A percentile compares a stretch with the other conserved stretches of the same genome.
phyloP scores from a whole-genome alignment of 2,888 invertebrate species.

The Lasioglossum marginatum region DNA sequence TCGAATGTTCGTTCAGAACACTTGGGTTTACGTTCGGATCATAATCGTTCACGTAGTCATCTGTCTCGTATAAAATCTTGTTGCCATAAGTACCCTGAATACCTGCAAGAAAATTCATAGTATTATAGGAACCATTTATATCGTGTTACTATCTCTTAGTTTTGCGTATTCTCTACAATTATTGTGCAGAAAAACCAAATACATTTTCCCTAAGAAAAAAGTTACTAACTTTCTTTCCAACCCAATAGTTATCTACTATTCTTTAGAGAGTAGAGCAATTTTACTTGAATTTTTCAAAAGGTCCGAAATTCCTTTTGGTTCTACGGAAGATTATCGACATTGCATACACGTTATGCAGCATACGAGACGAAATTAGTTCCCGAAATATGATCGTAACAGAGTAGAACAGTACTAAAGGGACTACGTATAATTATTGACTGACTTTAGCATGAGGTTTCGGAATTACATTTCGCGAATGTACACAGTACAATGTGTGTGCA shows the following conservation, averaged over 20 bases:
- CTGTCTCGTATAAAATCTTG: slow-evolving; percentile 87
- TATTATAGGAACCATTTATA: background rate
- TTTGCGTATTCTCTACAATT: background rate
- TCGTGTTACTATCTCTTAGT: background rate
- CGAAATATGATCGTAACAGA: background rate
- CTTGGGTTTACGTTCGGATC: slow-evolving; percentile 88
- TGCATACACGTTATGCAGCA: background rate
- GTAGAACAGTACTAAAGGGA: background rate
- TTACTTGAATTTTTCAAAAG: background rate
- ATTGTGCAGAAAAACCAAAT: background rate
- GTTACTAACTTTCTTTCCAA: no score
- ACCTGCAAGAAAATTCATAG: slow-evolving; percentile 82
- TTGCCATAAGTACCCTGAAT: slow-evolving; percentile 87
- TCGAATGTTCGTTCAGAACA: slow-evolving; percentile 89
- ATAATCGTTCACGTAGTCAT: slow-evolving; percentile 89
- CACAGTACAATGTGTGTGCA: background rate
- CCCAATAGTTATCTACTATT: background rate
- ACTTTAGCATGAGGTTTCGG: background rate
- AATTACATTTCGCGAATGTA: background rate
- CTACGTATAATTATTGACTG: background rate
- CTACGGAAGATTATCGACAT: background rate
- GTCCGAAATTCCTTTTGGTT: background rate
- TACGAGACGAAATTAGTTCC: background rate
- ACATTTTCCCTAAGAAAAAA: no score
- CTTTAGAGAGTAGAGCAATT: background rate